A percentile compares a stretch with the other conserved stretches of the same genome.
phyloP scores from a whole-genome alignment of 2,113 vertebrate genomes.

The Misgurnus mizolepis region DNA sequence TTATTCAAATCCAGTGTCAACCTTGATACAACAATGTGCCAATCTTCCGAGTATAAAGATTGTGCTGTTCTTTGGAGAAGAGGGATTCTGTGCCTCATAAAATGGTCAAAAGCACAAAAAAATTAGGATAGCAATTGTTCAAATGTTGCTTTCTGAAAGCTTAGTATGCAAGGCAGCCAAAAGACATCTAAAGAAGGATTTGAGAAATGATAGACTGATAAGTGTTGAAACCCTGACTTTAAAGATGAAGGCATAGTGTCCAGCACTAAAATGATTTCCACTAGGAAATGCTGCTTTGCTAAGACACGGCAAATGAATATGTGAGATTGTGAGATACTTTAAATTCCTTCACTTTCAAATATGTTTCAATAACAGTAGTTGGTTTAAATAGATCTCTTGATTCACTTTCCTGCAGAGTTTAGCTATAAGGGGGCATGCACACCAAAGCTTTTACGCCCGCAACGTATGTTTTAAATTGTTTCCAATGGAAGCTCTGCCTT shows the following conservation, averaged over 20 bases:
- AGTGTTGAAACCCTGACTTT: not conserved
- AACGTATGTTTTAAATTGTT: too few species aligned
- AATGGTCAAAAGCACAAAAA: too few species aligned
- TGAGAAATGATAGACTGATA: not conserved
- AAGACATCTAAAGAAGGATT: not conserved
- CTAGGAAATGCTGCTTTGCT: not conserved
- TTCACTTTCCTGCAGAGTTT: too few species aligned
- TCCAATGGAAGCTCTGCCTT: too few species aligned
- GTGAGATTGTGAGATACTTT: constrained; percentile 11
- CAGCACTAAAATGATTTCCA: not conserved
- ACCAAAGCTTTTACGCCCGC: too few species aligned
- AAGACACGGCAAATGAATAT: not conserved
- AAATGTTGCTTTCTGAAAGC: not conserved
- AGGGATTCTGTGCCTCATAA: too few species aligned
- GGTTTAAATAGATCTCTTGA: too few species aligned
- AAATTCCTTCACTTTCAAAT: not conserved
- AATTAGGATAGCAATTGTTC: not conserved
- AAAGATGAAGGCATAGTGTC: not conserved
- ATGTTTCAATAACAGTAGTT: not conserved
- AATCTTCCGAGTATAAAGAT: not conserved
- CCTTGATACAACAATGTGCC: not conserved
- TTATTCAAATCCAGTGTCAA: not conserved
- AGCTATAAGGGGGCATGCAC: too few species aligned
- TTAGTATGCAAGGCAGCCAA: not conserved
- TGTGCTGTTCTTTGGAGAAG: not conserved